Evolutionary conservation across 2,797 vertebrate species (phyloP), one percentile per base, ranked within the genome.

Genomic region (Notolepis coatsorum): DNA sequence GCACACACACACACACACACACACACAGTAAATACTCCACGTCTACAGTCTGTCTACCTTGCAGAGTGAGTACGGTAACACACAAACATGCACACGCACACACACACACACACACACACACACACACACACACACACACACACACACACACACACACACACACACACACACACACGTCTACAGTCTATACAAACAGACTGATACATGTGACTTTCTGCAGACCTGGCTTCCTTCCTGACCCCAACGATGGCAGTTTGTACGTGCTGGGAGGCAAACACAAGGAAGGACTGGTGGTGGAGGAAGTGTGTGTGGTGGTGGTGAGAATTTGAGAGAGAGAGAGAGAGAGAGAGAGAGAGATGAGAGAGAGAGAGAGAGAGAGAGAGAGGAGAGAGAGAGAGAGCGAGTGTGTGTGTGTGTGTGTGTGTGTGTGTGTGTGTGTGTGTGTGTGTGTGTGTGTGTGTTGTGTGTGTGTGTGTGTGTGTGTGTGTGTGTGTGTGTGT

Each of bases 161-260:
- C 33, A 38, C 33, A 25, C 6, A n/a, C n/a, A n/a, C n/a, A n/a
- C n/a, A n/a, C n/a, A n/a, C n/a, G n/a, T n/a, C n/a, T n/a, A n/a
- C n/a, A n/a, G n/a, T n/a, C n/a, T n/a, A n/a, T n/a, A n/a, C n/a
- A n/a, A n/a, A 25, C 39, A 35, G 13, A 28, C 54, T 27, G 15
- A 41, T 1, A 25, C 43, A 13, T 24, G 4, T 59, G 1, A 31
- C 9, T 33, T 47, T 58, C 25, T 70, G 7, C 78, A 99, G 97
- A 71, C 96, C 93, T 0, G 94, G 95, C 0, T 99, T 99, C 74
- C 96, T 99, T 43, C 96, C 98, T 0, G 96, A 99, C 71, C 98
- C 98, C 39, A 95, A 93, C 0, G 98, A 99, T 5, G 98, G 98
- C 86, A 98, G 97, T 81, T 87, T 99, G 13, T 99, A 99, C 23